Base-by-base conservation (phyloP, 2,888 invertebrate genomes). In the Xanthorhoe designata region DNA sequence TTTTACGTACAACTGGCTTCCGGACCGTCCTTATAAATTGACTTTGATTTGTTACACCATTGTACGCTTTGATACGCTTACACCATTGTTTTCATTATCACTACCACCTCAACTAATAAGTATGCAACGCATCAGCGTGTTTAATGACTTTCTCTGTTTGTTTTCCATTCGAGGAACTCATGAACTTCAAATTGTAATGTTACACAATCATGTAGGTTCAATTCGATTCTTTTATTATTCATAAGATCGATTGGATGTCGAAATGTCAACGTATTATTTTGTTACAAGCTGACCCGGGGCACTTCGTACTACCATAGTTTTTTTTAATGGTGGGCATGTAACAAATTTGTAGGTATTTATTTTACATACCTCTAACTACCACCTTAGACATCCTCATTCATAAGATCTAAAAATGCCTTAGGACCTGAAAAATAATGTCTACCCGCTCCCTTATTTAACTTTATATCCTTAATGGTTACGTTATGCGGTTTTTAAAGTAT, bases 71-170 rank as follows among this genome's bases (percentile, higher is more conserved):
- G 59, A 72, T 74, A 66, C 64, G 50, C 58, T 63, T 65, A 65
- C 63, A 50, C 67, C 62, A 68, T 70, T 72, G 74, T 74, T 71
- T 72, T 68, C 69, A 68, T 69, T 69, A 68, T 70, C 66, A 66
- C 35, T 54, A 59, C 29, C 54, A 53, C 61, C 61, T 49, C 60
- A 47, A n/a, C 51, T 42, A 54, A 51, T 64, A 53, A 59, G 77
- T 82, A 89, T 88, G 86, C 88, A 72, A 73, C 75, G 15, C 78
- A 75, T 73, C 73, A 74, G 82, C 88, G 86, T 88, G 87, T 85
- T 85, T 90, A 90, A 90, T 91, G 91, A 89, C 92, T 92, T 92
- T 92, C 92, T 89, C 91, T 86, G 84, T 75, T 77, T 82, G 74
- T 75, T 79, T 89, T 87, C 83, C 83, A 83, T 86, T 86, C 76